A percentile compares a stretch with the other conserved stretches of the same genome.
These are phyloP conservation scores for Carcharodon carcharias DNA, from an alignment of 2,797 vertebrate species.

Conservation along the genomic window DNA sequence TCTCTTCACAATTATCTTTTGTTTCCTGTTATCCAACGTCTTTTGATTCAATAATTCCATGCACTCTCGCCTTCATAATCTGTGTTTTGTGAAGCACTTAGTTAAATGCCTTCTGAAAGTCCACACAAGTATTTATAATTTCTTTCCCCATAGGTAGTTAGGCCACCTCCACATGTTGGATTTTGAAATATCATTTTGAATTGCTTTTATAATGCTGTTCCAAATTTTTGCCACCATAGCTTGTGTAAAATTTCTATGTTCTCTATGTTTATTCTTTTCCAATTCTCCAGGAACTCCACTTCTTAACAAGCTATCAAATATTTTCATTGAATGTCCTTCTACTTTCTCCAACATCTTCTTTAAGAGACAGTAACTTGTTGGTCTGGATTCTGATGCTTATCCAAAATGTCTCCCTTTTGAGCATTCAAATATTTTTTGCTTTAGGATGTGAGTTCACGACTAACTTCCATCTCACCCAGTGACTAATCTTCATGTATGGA, in stretches of 20 bases:
- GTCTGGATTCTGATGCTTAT: neutral
- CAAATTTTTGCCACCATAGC: neutral
- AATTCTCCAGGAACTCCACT: neutral
- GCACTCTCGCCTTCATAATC: neutral
- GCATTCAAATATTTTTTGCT: neutral
- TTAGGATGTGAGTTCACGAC: neutral
- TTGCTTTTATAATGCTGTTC: neutral
- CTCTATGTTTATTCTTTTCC: neutral
- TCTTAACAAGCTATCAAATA: neutral
- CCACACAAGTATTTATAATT: neutral
- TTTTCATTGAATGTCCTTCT: neutral
- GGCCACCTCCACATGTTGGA: neutral
- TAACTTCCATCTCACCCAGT: neutral
- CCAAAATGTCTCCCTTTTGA: neutral
- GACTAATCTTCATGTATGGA: neutral
- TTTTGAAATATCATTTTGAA: neutral
- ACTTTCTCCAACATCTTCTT: neutral
- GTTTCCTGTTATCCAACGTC: neutral
- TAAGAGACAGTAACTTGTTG: neutral
- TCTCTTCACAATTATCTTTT: neutral
- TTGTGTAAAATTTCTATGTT: neutral
- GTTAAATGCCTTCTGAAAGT: neutral
- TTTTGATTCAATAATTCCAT: neutral
- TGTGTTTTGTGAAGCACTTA: slow-evolving; percentile 10
- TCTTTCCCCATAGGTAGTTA: neutral